These are phyloP conservation scores for Cydia strobilella DNA, from an alignment of 1,140 invertebrate species.

Conservation along the genomic window DNA sequence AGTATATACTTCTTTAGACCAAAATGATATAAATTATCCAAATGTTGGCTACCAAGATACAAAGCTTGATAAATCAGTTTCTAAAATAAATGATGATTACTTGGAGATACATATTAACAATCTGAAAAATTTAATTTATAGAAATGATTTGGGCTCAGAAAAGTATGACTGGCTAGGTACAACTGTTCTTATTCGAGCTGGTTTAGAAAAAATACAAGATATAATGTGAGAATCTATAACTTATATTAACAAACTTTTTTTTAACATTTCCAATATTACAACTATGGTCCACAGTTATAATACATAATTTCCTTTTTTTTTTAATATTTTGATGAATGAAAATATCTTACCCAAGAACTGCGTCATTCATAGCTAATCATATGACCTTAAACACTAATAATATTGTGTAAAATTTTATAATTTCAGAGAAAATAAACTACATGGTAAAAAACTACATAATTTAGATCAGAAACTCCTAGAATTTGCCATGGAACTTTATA, in stretches of 20 bases:
- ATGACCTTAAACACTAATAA: no score
- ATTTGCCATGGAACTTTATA: conserved; percentile 50
- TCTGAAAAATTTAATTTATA: conserved; percentile 41
- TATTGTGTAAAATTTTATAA: neutral
- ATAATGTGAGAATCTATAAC: conserved; percentile 55
- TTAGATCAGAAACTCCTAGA: conserved; percentile 55
- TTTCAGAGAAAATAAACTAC: conserved; percentile 44
- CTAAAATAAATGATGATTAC: conserved; percentile 28
- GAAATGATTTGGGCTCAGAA: conserved; percentile 39
- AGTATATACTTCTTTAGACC: neutral
- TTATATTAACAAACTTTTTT: neutral
- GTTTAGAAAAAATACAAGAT: conserved; percentile 49
- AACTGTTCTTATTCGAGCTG: conserved; percentile 53
- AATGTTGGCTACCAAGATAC: neutral
- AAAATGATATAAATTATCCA: neutral
- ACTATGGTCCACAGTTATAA: no score
- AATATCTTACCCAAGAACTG: no score
- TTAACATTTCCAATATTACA: no score
- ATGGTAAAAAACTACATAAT: conserved; percentile 42
- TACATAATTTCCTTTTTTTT: no score
- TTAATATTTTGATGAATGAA: no score
- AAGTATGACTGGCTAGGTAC: conserved; percentile 58
- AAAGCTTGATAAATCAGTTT: neutral
- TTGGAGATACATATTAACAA: conserved; percentile 39
- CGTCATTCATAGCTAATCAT: no score